These are phyloP conservation scores for Hypothenemus hampei DNA, from an alignment of 1,140 invertebrate species.

Conservation along the genomic window DNA sequence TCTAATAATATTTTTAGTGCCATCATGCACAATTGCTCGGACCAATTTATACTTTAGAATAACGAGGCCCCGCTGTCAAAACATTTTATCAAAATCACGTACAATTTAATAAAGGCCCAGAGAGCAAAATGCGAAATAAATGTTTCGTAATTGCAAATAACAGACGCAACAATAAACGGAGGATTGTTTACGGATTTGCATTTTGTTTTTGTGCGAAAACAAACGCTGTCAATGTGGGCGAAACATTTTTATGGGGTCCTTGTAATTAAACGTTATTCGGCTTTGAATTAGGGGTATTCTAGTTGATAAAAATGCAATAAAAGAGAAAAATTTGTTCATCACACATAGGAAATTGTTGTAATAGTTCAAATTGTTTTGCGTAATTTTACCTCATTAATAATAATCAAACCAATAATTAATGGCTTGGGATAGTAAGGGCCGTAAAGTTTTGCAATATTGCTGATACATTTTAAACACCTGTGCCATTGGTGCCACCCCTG, in stretches of 20 bases:
- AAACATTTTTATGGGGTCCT: not conserved
- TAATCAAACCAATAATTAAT: conserved; percentile 8
- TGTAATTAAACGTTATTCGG: not conserved
- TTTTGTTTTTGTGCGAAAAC: not conserved
- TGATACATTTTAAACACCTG: conserved; percentile 9
- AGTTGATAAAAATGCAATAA: not conserved
- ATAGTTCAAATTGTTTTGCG: too few relatives aligned
- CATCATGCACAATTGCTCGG: too few relatives aligned
- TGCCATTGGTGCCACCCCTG: not conserved
- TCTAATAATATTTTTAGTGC: too few relatives aligned
- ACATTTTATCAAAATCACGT: not conserved
- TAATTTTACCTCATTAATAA: conserved; percentile 13
- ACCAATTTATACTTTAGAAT: too few relatives aligned
- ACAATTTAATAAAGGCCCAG: not conserved
- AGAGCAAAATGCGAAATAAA: not conserved
- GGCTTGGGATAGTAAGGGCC: not conserved
- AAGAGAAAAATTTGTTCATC: not conserved
- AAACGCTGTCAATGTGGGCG: not conserved
- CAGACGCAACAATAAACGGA: not conserved
- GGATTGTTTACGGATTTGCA: not conserved
- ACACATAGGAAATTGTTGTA: not conserved
- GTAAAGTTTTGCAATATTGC: conserved; percentile 3
- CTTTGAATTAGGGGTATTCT: not conserved
- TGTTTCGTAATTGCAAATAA: not conserved
- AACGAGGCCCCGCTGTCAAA: not conserved